A percentile compares a stretch with the other conserved stretches of the same genome.
phyloP scores from a whole-genome alignment of 2,797 vertebrate species.

The Molossus alvarezi region DNA sequence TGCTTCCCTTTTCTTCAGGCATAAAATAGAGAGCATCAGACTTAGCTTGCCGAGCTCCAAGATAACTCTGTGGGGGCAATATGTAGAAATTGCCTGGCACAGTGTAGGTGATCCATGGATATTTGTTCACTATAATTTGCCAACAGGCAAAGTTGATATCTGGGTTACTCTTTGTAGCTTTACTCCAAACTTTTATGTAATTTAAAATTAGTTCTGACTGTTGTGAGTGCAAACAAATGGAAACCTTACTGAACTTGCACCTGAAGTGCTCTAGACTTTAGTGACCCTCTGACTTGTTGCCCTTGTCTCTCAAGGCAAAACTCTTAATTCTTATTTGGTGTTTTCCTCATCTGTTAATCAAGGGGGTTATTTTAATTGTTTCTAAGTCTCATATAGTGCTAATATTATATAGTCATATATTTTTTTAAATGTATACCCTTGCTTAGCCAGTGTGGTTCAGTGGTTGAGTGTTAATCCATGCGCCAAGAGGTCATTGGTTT shows the following conservation, averaged over 20 bases:
- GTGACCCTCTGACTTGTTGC: background rate
- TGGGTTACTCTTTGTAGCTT: background rate
- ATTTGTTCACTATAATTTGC: conserved; percentile 11
- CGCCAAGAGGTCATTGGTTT: too few species aligned
- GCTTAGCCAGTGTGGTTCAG: too few species aligned
- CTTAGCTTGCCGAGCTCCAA: background rate
- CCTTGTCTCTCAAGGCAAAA: background rate
- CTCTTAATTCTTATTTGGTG: background rate
- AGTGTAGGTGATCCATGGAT: background rate
- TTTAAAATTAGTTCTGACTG: background rate
- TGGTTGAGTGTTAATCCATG: too few species aligned
- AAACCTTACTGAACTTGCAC: background rate
- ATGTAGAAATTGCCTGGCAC: background rate
- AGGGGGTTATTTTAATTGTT: background rate
- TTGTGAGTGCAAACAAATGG: background rate
- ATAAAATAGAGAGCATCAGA: background rate
- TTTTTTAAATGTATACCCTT: background rate
- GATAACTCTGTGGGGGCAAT: background rate
- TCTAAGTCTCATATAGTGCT: background rate
- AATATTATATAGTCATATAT: background rate
- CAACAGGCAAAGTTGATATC: background rate
- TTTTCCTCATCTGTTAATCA: background rate
- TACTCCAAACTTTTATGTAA: background rate
- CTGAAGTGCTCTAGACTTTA: background rate
- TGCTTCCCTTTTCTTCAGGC: background rate